Conservation (phyloP, 1,140 invertebrate species). For the Drosophila erecta region DNA sequence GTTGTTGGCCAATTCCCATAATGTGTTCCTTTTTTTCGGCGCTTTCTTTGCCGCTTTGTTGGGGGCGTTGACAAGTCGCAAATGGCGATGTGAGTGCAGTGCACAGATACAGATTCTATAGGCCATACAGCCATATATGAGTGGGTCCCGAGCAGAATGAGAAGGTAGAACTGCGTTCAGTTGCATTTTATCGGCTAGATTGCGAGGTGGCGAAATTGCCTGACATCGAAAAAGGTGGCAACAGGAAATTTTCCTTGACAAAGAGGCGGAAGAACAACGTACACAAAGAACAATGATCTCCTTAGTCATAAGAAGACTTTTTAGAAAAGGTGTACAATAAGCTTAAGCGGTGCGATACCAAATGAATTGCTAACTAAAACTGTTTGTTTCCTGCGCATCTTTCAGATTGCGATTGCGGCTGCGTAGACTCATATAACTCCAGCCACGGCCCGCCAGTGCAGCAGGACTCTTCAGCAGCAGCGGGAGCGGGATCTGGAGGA, state of each 20-base stretch:
- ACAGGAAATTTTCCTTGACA: constrained; percentile 42
- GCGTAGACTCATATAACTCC: constrained; percentile 70
- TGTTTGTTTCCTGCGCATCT: too few species aligned
- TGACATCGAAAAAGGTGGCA: constrained; percentile 12
- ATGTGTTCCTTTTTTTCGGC: constrained; percentile 36
- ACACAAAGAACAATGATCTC: constrained; percentile 45
- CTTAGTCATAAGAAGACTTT: constrained; percentile 45
- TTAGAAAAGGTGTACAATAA: constrained; percentile 41
- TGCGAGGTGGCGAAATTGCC: constrained; percentile 55
- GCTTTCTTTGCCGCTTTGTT: constrained; percentile 60
- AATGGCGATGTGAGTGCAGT: constrained; percentile 9
- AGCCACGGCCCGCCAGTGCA: constrained; percentile 50
- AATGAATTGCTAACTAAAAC: background rate
- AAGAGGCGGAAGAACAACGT: constrained; percentile 4
- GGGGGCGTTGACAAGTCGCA: constrained; percentile 54
- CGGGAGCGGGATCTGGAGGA: constrained; percentile 38
- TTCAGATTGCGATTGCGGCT: constrained; percentile 84
- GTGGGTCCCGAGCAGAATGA: constrained; percentile 25
- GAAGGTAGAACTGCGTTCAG: constrained; percentile 46
- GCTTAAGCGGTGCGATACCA: too few species aligned
- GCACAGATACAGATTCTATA: constrained; percentile 31
- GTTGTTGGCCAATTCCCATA: constrained; percentile 40
- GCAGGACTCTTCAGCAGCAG: constrained; percentile 20
- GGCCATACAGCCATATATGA: constrained; percentile 24
- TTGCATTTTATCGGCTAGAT: constrained; percentile 43